Evolutionary conservation across 2,797 vertebrate species (phyloP), one percentile per base, ranked within the genome.

Genomic region (Cichlasoma orientale): DNA sequence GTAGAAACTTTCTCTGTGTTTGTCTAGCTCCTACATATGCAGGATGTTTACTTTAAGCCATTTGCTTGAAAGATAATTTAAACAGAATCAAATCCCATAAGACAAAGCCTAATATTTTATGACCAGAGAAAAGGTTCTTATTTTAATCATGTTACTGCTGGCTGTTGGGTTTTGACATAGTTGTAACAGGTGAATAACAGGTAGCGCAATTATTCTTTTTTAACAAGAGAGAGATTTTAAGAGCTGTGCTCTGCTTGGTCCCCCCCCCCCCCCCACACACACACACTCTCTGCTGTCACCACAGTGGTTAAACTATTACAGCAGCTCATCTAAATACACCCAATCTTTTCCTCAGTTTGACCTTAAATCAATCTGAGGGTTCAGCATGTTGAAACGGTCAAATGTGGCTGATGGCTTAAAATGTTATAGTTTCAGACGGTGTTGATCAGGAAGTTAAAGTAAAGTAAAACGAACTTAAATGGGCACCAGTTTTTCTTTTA

Each of bases 41-140:
- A 59, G 33, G 47, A 29, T 88, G 82, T 92, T 90, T 87, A 44
- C 69, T 77, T 75, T 59, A 21, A 52, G 6, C 9, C 11, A 55
- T 69, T 66, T 63, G 7, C 21, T 25, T 63, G 23, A 61, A 54
- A 57, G 33, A 72, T 59, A 75, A 57, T 36, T 3, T 10, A 36
- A 36, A 36, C 9, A 36, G 33, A 36, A 10, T 36, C 9, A 36
- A 36, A 10, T 36, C 33, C 33, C 33, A 10, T 36, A 53, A 10
- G 23, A 72, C 4, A 10, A 74, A 6, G 27, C 7, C 47, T n/a
- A 23, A 55, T 0, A 5, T 74, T 50, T 76, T 50, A 55, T 74
- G 56, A 73, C 57, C 0, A 2, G 38, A 74, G 55, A 71, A 56
- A 29, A 54, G 23, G 23, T 3, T 8, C 33, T 47, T 21, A 7